A percentile compares a stretch with the other conserved stretches of the same genome.
Conservation (phyloP, 2,113 vertebrate genomes). For the Hypanus sabinus region DNA sequence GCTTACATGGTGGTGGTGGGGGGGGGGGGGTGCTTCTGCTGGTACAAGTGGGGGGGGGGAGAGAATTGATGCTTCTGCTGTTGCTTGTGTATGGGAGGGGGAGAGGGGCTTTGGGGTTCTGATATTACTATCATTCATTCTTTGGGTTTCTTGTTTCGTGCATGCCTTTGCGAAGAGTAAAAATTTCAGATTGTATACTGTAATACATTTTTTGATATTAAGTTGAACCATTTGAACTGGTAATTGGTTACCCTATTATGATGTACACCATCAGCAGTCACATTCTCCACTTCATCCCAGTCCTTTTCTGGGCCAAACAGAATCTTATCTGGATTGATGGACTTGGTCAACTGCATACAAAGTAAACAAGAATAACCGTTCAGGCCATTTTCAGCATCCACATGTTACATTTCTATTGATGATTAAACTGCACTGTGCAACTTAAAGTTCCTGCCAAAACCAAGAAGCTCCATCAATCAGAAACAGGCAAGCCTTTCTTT, state of each 20-base stretch:
- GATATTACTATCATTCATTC: too few relatives aligned
- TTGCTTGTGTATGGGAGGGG: too few relatives aligned
- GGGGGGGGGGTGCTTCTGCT: too few relatives aligned
- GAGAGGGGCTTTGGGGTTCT: too few relatives aligned
- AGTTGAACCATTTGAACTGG: not conserved
- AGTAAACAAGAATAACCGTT: conserved; percentile 45
- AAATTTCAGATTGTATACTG: too few relatives aligned
- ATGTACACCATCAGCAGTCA: conserved; percentile 70
- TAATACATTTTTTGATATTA: too few relatives aligned
- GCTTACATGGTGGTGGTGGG: too few relatives aligned
- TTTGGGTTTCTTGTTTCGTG: too few relatives aligned
- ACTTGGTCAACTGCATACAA: not conserved
- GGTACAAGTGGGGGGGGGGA: too few relatives aligned
- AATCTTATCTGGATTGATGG: conserved; percentile 17
- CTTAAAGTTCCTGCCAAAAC: not conserved
- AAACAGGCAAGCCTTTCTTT: not conserved
- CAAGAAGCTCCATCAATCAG: not conserved
- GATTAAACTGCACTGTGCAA: too few relatives aligned
- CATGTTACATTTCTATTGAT: not conserved
- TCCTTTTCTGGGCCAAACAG: conserved; percentile 54
- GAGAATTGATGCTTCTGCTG: too few relatives aligned
- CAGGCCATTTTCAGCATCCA: not conserved
- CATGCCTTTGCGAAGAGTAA: too few relatives aligned
- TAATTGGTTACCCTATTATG: conserved; percentile 71
- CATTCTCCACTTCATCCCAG: conserved; percentile 55